Percentiles rank a stretch among this genome's conserved stretches.
phyloP scores from a whole-genome alignment of 2,888 invertebrate species.

The Leucophenga montana region DNA sequence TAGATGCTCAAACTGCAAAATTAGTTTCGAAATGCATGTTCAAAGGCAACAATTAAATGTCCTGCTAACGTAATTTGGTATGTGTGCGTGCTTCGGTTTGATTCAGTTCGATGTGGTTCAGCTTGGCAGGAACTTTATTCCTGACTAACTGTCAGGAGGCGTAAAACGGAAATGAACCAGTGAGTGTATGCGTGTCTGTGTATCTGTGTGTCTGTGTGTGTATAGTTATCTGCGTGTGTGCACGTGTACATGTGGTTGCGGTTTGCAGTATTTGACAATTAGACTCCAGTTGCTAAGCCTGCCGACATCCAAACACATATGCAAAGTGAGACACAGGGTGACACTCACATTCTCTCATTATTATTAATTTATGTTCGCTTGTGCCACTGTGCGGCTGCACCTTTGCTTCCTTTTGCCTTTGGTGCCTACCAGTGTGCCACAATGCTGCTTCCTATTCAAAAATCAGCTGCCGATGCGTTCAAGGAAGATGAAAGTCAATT shows the following conservation, averaged over 20 bases:
- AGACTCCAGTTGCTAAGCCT: background rate
- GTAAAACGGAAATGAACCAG: too few species aligned
- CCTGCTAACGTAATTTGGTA: constrained; percentile 31
- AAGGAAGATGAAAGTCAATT: too few species aligned
- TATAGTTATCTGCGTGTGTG: too few species aligned
- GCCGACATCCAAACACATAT: background rate
- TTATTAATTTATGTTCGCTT: constrained; percentile 7
- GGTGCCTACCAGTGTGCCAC: too few species aligned
- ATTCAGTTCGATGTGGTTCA: constrained; percentile 36
- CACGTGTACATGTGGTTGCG: background rate
- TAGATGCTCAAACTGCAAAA: background rate
- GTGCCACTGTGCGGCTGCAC: background rate
- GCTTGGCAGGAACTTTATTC: background rate
- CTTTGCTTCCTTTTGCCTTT: too few species aligned
- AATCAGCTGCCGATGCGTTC: too few species aligned
- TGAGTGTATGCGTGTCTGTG: too few species aligned
- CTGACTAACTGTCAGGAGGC: background rate
- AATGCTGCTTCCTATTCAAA: too few species aligned
- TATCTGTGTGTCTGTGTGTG: too few species aligned
- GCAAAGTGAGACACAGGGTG: background rate
- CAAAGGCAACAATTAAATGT: constrained; percentile 59
- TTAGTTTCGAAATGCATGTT: constrained; percentile 26
- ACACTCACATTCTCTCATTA: background rate
- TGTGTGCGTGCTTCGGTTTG: constrained; percentile 14
- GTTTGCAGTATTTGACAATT: constrained; percentile 5